Conservation (phyloP, 2,888 invertebrate genomes). For the Rhagonycha fulva region DNA sequence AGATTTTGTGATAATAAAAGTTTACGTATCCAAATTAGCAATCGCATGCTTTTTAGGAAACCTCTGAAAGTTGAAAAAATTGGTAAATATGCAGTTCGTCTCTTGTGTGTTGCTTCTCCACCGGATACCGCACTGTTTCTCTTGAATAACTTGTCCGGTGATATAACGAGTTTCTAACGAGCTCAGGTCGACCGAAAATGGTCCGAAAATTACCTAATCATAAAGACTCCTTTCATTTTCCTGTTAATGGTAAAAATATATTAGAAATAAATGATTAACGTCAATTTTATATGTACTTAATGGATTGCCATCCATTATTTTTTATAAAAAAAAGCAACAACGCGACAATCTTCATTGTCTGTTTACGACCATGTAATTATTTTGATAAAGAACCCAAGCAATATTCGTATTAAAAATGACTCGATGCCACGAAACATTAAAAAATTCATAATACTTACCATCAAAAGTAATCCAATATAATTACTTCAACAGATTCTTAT, state of each 20-base stretch:
- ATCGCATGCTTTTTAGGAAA: conserved; percentile 17
- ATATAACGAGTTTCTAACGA: conserved; percentile 30
- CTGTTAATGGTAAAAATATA: conserved; percentile 5
- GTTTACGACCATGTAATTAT: not conserved
- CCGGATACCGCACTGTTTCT: conserved; percentile 28
- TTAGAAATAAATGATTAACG: conserved; percentile 15
- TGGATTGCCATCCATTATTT: conserved; percentile 15
- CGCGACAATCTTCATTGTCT: not conserved
- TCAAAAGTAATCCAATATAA: not conserved
- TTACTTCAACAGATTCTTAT: not conserved
- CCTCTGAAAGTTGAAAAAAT: conserved; percentile 27
- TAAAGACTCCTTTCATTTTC: not conserved
- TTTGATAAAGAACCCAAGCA: not conserved
- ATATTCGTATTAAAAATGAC: not conserved
- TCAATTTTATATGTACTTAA: conserved; percentile 14
- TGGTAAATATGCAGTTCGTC: conserved; percentile 24
- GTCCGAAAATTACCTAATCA: conserved; percentile 11
- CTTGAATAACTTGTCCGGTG: conserved; percentile 21
- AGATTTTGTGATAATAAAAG: not conserved
- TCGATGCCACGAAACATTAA: not conserved
- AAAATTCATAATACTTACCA: not conserved
- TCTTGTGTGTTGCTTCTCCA: conserved; percentile 17
- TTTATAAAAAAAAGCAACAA: not conserved
- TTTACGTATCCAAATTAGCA: not conserved
- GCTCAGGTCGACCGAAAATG: conserved; percentile 17